Evolutionary conservation across 1,140 invertebrate genomes (phyloP).

Genomic region (honey bee (Apis mellifera)): Amel_HAv3.1 CM009934.2:11982501-11983000

Average conservation of each 20-base stretch:
- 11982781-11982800: background rate
- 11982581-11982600: conserved; percentile 78
- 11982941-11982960: conserved; percentile 58
- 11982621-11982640: conserved; percentile 71
- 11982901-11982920: conserved; percentile 86
- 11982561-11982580: conserved; percentile 72
- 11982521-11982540: conserved; percentile 62
- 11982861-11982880: conserved; percentile 86
- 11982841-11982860: background rate
- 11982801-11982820: background rate
- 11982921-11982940: conserved; percentile 86
- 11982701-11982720: conserved; percentile 83
- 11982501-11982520: conserved; percentile 74
- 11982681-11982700: conserved; percentile 75
- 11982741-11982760: conserved; percentile 84
- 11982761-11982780: conserved; percentile 78
- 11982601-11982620: conserved; percentile 79
- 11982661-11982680: conserved; percentile 82
- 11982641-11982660: conserved; percentile 79
- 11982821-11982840: background rate
- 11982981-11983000: conserved; percentile 75
- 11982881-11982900: conserved; percentile 91
- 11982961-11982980: conserved; percentile 77
- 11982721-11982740: conserved; percentile 85
- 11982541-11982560: conserved; percentile 43